These are phyloP conservation scores for Meriones unguiculatus DNA, from an alignment of 2,113 vertebrate species.

Conservation along the genomic window DNA sequence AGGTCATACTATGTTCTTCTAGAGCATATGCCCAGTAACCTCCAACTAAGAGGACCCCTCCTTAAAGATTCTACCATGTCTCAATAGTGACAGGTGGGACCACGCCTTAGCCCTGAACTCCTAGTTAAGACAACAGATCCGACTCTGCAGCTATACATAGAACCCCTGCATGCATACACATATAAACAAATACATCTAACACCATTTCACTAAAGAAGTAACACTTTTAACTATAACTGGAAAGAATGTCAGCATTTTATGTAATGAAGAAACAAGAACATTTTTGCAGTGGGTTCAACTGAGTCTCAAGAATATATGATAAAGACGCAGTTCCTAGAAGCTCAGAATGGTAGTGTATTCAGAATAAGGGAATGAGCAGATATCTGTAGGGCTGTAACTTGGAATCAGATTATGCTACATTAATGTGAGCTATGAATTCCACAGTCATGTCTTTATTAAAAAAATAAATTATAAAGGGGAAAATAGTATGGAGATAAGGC, in stretches of 20 bases:
- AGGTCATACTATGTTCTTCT: neutral
- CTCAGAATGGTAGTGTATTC: neutral
- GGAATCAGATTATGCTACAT: neutral
- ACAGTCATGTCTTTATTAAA: neutral
- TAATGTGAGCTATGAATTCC: neutral
- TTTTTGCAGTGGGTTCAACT: neutral
- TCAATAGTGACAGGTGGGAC: neutral
- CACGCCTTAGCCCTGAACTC: neutral
- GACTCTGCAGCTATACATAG: neutral
- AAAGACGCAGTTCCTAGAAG: neutral
- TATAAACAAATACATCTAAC: neutral
- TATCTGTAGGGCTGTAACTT: neutral
- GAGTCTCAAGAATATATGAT: neutral
- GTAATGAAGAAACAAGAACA: neutral
- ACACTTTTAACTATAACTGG: neutral
- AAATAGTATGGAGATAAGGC: neutral
- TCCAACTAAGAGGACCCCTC: too few relatives aligned
- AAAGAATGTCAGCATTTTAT: neutral
- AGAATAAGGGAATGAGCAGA: neutral
- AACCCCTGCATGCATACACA: neutral
- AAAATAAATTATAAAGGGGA: neutral
- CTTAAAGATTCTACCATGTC: neutral
- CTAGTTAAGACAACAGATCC: neutral
- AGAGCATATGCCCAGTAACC: neutral
- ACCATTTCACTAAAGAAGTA: neutral